phyloP scores from a whole-genome alignment of 2,113 vertebrate genomes.

The Chaenocephalus aceratus region DNA sequence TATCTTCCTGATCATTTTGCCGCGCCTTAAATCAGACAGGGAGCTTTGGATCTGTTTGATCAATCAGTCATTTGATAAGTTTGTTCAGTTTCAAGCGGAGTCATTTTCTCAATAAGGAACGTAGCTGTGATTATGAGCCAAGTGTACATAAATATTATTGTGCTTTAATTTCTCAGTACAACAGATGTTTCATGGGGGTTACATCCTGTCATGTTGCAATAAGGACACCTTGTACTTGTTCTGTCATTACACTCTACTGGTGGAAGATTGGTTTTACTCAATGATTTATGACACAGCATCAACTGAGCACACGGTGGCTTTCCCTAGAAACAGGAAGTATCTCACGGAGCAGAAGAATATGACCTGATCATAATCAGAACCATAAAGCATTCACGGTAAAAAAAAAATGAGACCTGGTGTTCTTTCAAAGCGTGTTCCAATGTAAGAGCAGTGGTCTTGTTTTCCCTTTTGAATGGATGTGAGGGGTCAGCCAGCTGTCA shows the following conservation, averaged over 20 bases:
- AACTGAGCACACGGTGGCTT: not conserved
- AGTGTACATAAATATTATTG: not conserved
- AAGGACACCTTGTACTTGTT: not conserved
- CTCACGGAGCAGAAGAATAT: not conserved
- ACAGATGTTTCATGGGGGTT: not conserved
- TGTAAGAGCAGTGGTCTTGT: not conserved
- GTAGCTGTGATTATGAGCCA: not conserved
- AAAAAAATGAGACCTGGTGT: not conserved
- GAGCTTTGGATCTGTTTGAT: slow-evolving; percentile 47
- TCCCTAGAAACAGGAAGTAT: slow-evolving; percentile 6
- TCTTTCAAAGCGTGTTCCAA: not conserved
- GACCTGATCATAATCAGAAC: not conserved
- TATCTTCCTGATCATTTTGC: slow-evolving; percentile 54
- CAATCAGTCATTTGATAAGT: slow-evolving; percentile 26
- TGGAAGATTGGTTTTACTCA: not conserved
- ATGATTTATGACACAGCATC: not conserved
- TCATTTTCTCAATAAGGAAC: slow-evolving; percentile 13
- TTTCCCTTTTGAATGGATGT: slow-evolving; percentile 12
- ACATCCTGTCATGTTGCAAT: not conserved
- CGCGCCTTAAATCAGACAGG: slow-evolving; percentile 18
- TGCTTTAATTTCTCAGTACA: not conserved
- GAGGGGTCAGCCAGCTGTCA: slow-evolving; percentile 36
- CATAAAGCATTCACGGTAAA: not conserved
- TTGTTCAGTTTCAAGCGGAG: slow-evolving; percentile 16
- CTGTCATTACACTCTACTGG: not conserved